Conservation (phyloP, 2,797 vertebrate species). For the Acipenser transmontanus region DNA sequence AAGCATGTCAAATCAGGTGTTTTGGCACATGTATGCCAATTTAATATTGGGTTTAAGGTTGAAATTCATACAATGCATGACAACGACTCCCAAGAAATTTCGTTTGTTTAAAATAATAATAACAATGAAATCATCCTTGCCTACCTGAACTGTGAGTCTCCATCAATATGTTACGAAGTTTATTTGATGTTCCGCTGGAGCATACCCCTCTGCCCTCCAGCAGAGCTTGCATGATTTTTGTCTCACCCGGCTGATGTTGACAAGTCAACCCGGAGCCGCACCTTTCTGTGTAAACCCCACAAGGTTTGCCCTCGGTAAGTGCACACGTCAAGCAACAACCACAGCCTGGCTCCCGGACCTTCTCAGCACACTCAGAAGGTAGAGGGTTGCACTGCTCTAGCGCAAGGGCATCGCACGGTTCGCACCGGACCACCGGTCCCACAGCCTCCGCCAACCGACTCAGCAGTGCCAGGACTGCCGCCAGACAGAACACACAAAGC, state of each 20-base stretch:
- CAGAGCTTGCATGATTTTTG: slow-evolving; percentile 75
- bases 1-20: too few species aligned
- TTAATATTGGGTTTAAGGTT: too few species aligned
- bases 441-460: slow-evolving; percentile 52
- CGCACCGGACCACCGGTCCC: slow-evolving; percentile 77
- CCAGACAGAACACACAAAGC: slow-evolving; percentile 57
- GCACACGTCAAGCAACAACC: slow-evolving; percentile 87
- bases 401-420: slow-evolving; percentile 70
- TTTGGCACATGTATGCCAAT: too few species aligned
- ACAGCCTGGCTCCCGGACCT: slow-evolving; percentile 78
- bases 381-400: slow-evolving; percentile 71
- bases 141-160: slow-evolving; percentile 55
- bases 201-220: slow-evolving; percentile 79
- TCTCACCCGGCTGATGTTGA: slow-evolving; percentile 65
- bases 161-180: slow-evolving; percentile 35
- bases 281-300: slow-evolving; percentile 83
- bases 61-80: too few species aligned
- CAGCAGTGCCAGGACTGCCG: slow-evolving; percentile 53
- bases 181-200: slow-evolving; percentile 50
- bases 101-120: too few species aligned
- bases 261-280: slow-evolving; percentile 74
- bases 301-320: slow-evolving; percentile 61
- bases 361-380: slow-evolving; percentile 65
- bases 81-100: too few species aligned
- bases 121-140: too few species aligned